phyloP scores from a whole-genome alignment of 2,797 vertebrate genomes.

The Pangasius macronema region DNA sequence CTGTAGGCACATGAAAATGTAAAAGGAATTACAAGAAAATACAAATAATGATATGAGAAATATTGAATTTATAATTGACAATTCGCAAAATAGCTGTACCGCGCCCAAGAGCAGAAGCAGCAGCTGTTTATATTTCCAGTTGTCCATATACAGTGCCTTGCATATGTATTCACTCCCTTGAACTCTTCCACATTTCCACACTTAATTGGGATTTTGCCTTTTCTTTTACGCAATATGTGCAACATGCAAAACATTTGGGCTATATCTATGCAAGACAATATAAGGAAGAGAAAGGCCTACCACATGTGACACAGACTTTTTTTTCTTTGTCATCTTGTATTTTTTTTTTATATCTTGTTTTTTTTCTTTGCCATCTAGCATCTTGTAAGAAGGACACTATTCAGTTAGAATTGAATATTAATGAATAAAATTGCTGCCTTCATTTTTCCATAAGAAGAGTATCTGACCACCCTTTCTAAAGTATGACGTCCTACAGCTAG shows the following conservation, averaged over 20 bases:
- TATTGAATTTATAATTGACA: not conserved
- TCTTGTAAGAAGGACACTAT: not conserved
- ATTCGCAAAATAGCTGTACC: not conserved
- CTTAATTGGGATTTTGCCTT: not conserved
- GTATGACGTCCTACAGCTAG: not conserved
- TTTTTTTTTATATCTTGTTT: no score
- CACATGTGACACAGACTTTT: not conserved
- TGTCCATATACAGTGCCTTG: not conserved
- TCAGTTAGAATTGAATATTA: not conserved
- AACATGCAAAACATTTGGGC: not conserved
- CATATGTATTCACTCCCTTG: not conserved
- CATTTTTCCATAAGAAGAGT: not conserved
- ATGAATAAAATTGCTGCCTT: not conserved
- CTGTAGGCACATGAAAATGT: constrained; percentile 60
- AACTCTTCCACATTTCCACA: not conserved
- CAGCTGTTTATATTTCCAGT: not conserved
- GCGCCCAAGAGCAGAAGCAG: not conserved
- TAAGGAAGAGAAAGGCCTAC: not conserved
- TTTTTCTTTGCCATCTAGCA: no score
- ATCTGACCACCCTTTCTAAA: not conserved
- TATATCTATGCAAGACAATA: not conserved
- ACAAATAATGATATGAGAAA: not conserved
- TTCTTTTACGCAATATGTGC: not conserved
- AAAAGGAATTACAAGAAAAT: not conserved
- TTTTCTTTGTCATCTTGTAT: no score